Base-by-base conservation (phyloP, 1,140 invertebrate species). In the Zaprionus inermis region DNA sequence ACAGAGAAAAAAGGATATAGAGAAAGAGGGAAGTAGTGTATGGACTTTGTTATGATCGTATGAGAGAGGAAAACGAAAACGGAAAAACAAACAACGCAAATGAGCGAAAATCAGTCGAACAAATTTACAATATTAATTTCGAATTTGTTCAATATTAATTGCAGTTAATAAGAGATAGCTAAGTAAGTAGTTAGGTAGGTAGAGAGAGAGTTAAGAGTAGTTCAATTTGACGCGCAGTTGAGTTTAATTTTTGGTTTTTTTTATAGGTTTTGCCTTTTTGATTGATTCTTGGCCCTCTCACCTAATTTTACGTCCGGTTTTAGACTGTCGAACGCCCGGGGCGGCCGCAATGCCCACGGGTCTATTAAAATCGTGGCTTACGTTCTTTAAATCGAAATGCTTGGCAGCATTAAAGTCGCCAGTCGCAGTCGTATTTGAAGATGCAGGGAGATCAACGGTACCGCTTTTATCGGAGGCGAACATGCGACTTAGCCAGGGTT, bases 241-340 rank as follows among this genome's bases (percentile, higher is more conserved):
- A 72, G 55, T 55, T 67, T 44, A 67, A 28, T 18, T 36, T 63
- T 71, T 56, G 28, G 12, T 30, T 44, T 20, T 61, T 56, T 41
- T 34, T 28, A 10, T 63, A 36, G 16, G 54, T 65, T 71, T 38
- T 30, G n/a, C 12, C 12, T 22, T 41, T 58, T 56, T 36, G 44
- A 38, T 68, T 24, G 69, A 58, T 41, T 60, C 30, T 65, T 79
- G 69, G 78, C 76, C 78, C 90, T 84, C 91, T 92, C 91, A 92
- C 91, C 91, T 92, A 92, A 92, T 91, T 91, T 91, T 91, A 75
- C 91, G 88, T 92, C 91, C 91, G 81, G 88, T 75, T 81, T 92
- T 92, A 54, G 86, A 56, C 55, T 66, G 79, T 63, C 81, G 88
- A 60, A 69, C 78, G 65, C 81, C 84, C 72, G 90, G 78, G 54